Evolutionary conservation across 2,888 invertebrate species (phyloP).

Genomic region (Anaspis maculata): DNA sequence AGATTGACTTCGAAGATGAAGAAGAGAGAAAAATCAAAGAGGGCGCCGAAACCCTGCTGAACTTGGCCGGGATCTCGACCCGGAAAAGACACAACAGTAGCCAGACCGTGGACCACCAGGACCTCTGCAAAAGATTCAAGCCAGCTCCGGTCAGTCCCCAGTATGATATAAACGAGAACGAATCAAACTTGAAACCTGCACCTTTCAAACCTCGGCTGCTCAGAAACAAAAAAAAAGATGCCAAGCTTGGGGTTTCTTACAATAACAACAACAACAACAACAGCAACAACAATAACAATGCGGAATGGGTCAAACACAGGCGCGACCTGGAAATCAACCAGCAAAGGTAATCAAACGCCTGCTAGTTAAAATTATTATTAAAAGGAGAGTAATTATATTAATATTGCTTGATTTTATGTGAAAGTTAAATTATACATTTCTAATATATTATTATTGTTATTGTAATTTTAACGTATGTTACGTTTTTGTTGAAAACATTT

Average conservation of each 20-base stretch:
- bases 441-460: too few relatives aligned
- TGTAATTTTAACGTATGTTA: constrained; percentile 34
- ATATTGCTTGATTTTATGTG: constrained; percentile 7
- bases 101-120: constrained; percentile 9
- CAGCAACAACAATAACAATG: constrained; percentile 24
- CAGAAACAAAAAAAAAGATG: constrained; percentile 31
- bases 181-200: constrained; percentile 24
- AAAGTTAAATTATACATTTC: constrained; percentile 10
- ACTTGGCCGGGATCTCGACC: constrained; percentile 55
- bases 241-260: constrained; percentile 20
- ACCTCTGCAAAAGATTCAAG: too few relatives aligned
- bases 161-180: constrained; percentile 19
- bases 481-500: constrained; percentile 33
- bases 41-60: constrained; percentile 70
- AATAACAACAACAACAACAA: constrained; percentile 24
- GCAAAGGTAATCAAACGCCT: constrained; percentile 36
- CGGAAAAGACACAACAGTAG: constrained; percentile 30
- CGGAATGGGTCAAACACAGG: constrained; percentile 38
- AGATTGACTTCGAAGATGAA: constrained; percentile 45
- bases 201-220: constrained; percentile 37
- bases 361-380: constrained; percentile 10
- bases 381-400: constrained; percentile 7
- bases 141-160: constrained; percentile 14
- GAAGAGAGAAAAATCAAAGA: constrained; percentile 66
- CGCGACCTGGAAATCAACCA: constrained; percentile 34